Evolutionary conservation across 2,113 vertebrate species (phyloP).

Genomic region (Sapajus apella): DNA sequence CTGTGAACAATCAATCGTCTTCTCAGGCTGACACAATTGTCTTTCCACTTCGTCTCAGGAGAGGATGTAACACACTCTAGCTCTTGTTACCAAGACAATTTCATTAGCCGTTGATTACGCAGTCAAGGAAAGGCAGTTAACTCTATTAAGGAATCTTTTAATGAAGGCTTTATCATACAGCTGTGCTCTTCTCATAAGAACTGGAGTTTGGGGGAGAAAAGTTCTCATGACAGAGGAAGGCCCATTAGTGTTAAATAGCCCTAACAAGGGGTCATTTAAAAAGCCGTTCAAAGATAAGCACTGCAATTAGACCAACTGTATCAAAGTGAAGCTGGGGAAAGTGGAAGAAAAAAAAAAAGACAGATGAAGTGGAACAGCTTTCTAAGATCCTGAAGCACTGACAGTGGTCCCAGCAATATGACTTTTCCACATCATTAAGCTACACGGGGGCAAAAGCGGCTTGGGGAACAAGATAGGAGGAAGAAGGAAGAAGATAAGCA

Average conservation of each 20-base stretch:
- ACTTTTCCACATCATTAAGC: slow-evolving; percentile 65
- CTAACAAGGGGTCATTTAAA: slow-evolving; percentile 80
- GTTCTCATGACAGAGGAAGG: slow-evolving; percentile 73
- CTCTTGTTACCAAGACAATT: slow-evolving; percentile 87
- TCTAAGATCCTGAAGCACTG: background rate
- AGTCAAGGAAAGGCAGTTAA: slow-evolving; percentile 83
- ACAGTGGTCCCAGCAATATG: slow-evolving; percentile 55
- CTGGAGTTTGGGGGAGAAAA: slow-evolving; percentile 70
- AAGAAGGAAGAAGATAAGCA: background rate
- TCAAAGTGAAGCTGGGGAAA: slow-evolving; percentile 39
- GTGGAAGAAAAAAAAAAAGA: slow-evolving; percentile 36
- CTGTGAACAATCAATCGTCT: slow-evolving; percentile 85
- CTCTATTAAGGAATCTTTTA: slow-evolving; percentile 82
- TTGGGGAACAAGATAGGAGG: background rate
- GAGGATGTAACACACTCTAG: slow-evolving; percentile 82
- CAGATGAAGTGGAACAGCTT: slow-evolving; percentile 59
- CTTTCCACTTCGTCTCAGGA: slow-evolving; percentile 81
- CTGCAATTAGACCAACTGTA: slow-evolving; percentile 75
- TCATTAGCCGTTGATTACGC: slow-evolving; percentile 88
- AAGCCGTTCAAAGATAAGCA: slow-evolving; percentile 77
- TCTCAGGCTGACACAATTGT: slow-evolving; percentile 79
- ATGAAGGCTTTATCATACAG: slow-evolving; percentile 82
- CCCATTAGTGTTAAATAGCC: slow-evolving; percentile 76
- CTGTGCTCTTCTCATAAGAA: slow-evolving; percentile 38
- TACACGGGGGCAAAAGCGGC: slow-evolving; percentile 56